Base-by-base conservation (phyloP, 2,888 invertebrate species). In the Drosophila stalkeri region DNA sequence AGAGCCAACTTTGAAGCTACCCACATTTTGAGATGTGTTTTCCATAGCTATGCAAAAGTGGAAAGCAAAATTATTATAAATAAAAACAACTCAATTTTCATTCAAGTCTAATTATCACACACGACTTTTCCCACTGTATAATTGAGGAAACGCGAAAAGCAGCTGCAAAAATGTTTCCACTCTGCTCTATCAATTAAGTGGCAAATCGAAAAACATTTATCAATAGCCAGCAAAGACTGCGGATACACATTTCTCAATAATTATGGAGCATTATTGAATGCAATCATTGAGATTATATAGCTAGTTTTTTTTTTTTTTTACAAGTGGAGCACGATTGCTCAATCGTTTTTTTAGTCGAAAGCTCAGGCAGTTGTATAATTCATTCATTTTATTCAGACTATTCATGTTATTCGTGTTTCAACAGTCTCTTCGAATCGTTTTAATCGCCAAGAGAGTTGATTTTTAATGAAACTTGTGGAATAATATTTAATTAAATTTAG, bases 91-190 rank as follows among this genome's bases (percentile, higher is more conserved):
- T 76, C 46, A 46, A 65, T 79, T 70, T 43, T 56, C 35, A 69
- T 64, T 62, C 52, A 46, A 62, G 55, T 64, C 14, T 18, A 74
- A 68, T 66, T 60, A 70, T 65, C 56, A 69, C 62, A 64, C 57
- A 55, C 63, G 56, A 43, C 27, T 56, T 65, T 72, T 68, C 12
- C 57, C 57, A 61, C 43, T 37, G 12, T 41, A 62, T 73, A 69
- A 80, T 82, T 77, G 81, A 75, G 87, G 79, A 87, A 87, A 62
- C 37, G 55, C 55, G 51, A 63, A 75, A 74, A 63, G 54, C 71
- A 74, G 67, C 72, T 77, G 75, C 35, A 51, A 68, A 74, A 64
- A 68, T 69, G 56, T 37, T 59, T 61, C 41, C 44, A 54, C 63
- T 41, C 64, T 68, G 55, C 59, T 61, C 72, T 64, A 78, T 71